phyloP scores from a whole-genome alignment of 2,797 vertebrate genomes.

The Myiotriccus ornatus region DNA sequence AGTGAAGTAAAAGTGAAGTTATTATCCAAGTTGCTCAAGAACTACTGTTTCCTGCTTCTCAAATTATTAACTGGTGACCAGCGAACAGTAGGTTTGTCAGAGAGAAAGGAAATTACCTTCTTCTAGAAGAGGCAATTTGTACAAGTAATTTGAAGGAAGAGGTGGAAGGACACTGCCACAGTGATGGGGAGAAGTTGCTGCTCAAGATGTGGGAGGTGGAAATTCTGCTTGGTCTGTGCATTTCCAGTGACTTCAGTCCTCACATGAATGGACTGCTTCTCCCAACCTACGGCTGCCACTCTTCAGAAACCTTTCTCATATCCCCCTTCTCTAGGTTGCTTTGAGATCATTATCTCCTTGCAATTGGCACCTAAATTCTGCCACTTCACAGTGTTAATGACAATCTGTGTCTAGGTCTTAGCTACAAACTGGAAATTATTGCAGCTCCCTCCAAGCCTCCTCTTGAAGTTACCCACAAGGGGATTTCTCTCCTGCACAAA shows the following conservation, averaged over 20 bases:
- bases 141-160: background rate
- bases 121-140: background rate
- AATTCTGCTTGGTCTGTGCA: background rate
- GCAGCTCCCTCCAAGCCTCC: background rate
- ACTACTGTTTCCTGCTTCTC: background rate
- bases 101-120: background rate
- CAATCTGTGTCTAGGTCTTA: background rate
- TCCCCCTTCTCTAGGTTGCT: background rate
- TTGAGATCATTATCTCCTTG: background rate
- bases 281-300: background rate
- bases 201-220: background rate
- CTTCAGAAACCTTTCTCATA: background rate
- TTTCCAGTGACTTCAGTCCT: background rate
- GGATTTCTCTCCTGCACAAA: background rate
- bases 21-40: background rate
- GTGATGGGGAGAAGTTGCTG: background rate
- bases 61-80: background rate
- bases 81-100: background rate
- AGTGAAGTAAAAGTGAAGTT: background rate
- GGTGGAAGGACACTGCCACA: background rate
- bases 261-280: background rate
- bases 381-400: background rate
- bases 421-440: background rate
- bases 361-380: background rate
- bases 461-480: background rate